phyloP scores from a whole-genome alignment of 2,113 vertebrate genomes.

The Ailurus styani region DNA sequence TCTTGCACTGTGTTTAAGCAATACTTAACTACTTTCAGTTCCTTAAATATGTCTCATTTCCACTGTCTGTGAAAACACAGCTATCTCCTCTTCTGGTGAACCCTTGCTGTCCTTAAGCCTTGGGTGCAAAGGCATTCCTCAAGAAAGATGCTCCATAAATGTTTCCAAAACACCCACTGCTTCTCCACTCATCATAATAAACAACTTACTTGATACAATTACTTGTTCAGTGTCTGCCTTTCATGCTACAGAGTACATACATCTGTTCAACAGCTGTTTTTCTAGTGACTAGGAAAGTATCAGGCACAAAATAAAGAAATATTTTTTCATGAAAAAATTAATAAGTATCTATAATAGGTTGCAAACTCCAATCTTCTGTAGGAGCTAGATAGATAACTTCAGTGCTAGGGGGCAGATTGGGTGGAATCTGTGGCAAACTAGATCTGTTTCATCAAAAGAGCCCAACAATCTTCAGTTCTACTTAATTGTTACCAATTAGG shows the following conservation, averaged over 20 bases:
- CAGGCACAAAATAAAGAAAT: background rate
- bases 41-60: background rate
- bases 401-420: background rate
- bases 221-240: background rate
- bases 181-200: background rate
- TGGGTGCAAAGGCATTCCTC: background rate
- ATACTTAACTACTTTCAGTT: background rate
- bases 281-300: background rate
- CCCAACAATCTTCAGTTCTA: too few relatives aligned
- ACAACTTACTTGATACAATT: background rate
- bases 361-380: background rate
- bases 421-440: background rate
- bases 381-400: background rate
- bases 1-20: background rate
- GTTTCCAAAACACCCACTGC: background rate
- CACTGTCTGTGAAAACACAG: background rate
- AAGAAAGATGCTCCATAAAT: background rate
- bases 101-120: background rate
- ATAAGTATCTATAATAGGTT: background rate
- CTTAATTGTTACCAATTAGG: background rate
- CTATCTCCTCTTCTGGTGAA: background rate
- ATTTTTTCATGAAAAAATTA: background rate
- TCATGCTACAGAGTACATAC: background rate
- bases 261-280: background rate
- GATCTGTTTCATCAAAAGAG: background rate